phyloP scores from a whole-genome alignment of 1,140 invertebrate species.

The Araneus ventricosus region DNA sequence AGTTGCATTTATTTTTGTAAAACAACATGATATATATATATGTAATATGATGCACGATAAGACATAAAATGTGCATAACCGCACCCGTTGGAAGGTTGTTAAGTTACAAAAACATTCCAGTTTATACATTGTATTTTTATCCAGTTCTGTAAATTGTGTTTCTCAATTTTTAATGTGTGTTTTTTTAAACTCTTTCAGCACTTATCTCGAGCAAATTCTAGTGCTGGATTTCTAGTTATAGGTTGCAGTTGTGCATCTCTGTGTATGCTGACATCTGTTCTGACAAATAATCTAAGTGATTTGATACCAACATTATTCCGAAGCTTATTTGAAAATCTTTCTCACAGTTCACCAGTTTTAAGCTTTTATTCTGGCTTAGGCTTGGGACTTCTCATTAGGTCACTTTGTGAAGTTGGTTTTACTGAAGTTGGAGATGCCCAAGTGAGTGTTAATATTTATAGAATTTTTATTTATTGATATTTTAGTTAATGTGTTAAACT shows the following conservation, averaged over 20 bases:
- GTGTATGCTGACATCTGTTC: conserved; percentile 12
- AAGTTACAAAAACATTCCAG: too few relatives aligned
- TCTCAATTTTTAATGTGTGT: neutral
- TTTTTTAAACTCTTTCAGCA: conserved; percentile 27
- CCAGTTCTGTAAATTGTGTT: too few relatives aligned
- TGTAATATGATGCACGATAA: too few relatives aligned
- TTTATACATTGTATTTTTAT: too few relatives aligned
- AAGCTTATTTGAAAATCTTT: conserved; percentile 22
- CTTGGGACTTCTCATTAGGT: conserved; percentile 44
- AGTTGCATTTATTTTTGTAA: too few relatives aligned
- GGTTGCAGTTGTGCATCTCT: conserved; percentile 61
- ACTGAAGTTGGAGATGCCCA: conserved; percentile 27
- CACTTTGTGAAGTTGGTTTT: conserved; percentile 58
- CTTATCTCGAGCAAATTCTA: conserved; percentile 68
- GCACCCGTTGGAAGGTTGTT: too few relatives aligned
- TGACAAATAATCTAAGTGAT: neutral
- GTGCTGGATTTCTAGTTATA: conserved; percentile 49
- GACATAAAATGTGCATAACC: too few relatives aligned
- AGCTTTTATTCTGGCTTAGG: conserved; percentile 62
- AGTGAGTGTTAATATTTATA: neutral
- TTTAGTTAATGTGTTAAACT: too few relatives aligned
- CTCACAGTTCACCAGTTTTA: conserved; percentile 63
- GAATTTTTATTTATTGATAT: too few relatives aligned
- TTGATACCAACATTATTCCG: neutral
- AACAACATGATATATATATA: too few relatives aligned